A percentile compares a stretch with the other conserved stretches of the same genome.
phyloP scores from a whole-genome alignment of 37 sponge, comb jelly and placozoan species.

The Agelas oroides region DNA sequence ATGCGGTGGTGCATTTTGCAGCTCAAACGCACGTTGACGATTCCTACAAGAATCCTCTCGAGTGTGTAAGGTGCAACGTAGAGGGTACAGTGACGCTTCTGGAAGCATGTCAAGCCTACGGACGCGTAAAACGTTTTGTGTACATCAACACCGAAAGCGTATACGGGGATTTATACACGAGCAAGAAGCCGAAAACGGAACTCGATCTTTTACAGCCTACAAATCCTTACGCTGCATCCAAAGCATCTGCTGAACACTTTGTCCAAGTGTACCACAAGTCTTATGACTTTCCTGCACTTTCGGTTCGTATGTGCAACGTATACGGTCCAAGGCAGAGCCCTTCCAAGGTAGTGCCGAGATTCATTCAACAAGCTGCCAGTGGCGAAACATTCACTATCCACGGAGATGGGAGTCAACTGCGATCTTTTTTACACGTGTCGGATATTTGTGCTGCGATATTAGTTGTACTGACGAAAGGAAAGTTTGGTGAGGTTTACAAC shows the following conservation, averaged over 20 bases:
- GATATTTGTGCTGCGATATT: too few relatives aligned
- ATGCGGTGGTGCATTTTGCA: conserved; percentile 26
- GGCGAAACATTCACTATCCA: neutral
- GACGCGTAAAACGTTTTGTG: conserved; percentile 15
- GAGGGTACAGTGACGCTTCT: conserved; percentile 28
- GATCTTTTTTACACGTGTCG: conserved; percentile 21
- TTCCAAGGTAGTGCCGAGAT: neutral
- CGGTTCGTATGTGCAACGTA: too few relatives aligned
- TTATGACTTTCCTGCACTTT: too few relatives aligned
- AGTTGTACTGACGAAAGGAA: too few relatives aligned
- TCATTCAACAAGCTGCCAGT: neutral
- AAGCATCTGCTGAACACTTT: too few relatives aligned
- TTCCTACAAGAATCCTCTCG: conserved; percentile 6
- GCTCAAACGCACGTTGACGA: conserved; percentile 23
- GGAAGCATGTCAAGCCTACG: conserved; percentile 15
- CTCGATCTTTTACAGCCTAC: too few relatives aligned
- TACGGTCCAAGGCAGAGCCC: too few relatives aligned
- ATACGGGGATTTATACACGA: neutral
- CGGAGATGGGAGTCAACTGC: neutral
- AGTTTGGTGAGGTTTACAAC: too few relatives aligned
- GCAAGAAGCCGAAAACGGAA: neutral
- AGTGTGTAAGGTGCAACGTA: conserved; percentile 6
- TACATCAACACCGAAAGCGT: conserved; percentile 48
- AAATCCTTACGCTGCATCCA: too few relatives aligned
- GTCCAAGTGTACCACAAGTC: too few relatives aligned